These are phyloP conservation scores for Acinonyx jubatus DNA, from an alignment of 2,113 vertebrate species.

Conservation along the genomic window DNA sequence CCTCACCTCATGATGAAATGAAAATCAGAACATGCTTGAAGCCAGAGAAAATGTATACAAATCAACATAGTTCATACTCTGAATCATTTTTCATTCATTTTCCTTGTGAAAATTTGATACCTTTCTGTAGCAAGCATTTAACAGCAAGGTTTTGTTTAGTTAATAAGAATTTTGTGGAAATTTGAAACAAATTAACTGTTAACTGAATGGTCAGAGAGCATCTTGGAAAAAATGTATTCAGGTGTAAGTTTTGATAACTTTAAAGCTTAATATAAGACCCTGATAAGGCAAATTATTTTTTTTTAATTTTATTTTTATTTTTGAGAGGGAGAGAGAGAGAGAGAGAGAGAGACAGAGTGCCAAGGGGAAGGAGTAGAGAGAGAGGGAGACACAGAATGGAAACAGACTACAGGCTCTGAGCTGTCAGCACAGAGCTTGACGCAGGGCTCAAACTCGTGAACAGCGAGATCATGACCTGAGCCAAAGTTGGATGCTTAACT, in stretches of 20 bases:
- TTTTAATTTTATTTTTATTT: too few relatives aligned
- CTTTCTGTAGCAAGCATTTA: neutral
- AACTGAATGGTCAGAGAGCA: neutral
- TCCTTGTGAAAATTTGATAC: neutral
- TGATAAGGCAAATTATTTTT: neutral
- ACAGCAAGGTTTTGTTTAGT: neutral
- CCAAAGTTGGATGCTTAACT: too few relatives aligned
- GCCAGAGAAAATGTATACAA: neutral
- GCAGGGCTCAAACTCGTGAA: too few relatives aligned
- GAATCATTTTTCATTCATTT: neutral
- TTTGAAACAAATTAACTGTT: constrained; percentile 22
- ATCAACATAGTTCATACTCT: neutral
- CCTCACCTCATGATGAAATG: neutral
- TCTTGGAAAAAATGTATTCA: neutral
- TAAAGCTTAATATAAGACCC: neutral
- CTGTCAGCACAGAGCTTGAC: too few relatives aligned
- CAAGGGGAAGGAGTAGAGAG: too few relatives aligned
- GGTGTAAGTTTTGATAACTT: neutral
- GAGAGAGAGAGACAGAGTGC: too few relatives aligned
- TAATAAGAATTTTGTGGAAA: neutral
- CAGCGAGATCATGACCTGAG: too few relatives aligned
- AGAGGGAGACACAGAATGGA: too few relatives aligned
- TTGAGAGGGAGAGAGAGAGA: too few relatives aligned
- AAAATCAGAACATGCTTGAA: neutral
- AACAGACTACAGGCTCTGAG: too few relatives aligned